Evolutionary conservation across 1,140 invertebrate species (phyloP), one percentile per base, ranked within the genome.

Genomic region (Trissolcus basalis): DNA sequence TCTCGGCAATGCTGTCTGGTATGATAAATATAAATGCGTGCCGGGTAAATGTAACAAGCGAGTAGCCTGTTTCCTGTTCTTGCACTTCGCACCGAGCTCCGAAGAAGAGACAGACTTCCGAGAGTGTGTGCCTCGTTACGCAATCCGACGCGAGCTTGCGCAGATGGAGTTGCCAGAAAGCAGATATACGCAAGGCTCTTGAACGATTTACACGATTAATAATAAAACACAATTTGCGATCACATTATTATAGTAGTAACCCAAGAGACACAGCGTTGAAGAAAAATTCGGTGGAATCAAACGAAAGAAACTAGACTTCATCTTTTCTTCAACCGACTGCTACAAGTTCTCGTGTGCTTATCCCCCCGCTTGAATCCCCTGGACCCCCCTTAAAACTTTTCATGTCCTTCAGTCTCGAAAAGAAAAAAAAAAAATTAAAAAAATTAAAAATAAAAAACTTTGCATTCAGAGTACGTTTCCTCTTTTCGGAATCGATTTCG

Each of bases 101-200:
- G 50, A 67, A 74, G 50, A 60, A 72, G 67, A 67, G 71, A 67
- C 54, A 65, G 55, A 59, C 69, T 59, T 59, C 59, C 69, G 60
- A 72, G 56, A 64, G 60, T 27, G 6, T 27, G 19, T 27, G 19
- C 19, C 19, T 27, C 19, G 19, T 27, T 27, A 27, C 19, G 19
- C 19, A 27, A 27, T 27, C 19, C 19, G 19, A 27, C 19, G 19
- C n/a, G n/a, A n/a, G n/a, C 19, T 27, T 27, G 19, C 19, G 19
- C 19, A 27, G 19, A 27, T 27, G 19, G 6, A 27, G 19, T 27
- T 27, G 19, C 19, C 2, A 27, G 6, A 27, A 27, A 27, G 19
- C 19, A 27, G 6, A 27, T 27, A 6, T 27, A 27, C 19, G 19
- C 19, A 27, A 27, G 19, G 43, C 43, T 44, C 13, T 44, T 13